phyloP scores from a whole-genome alignment of 2,888 invertebrate genomes.

The Hedychridium roseum region DNA sequence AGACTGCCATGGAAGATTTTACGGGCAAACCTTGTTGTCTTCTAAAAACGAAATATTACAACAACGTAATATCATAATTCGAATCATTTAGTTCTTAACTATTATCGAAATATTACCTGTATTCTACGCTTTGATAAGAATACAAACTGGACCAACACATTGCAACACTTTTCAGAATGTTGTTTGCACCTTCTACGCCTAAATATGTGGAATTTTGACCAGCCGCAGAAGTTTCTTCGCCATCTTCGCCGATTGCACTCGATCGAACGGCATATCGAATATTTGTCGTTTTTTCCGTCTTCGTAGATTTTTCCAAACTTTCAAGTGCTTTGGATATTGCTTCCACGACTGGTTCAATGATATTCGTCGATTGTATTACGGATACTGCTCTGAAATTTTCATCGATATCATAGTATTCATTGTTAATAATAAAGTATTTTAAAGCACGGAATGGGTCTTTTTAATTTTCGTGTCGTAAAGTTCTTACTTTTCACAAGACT shows the following conservation, averaged over 20 bases:
- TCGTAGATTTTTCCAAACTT: conserved; percentile 26
- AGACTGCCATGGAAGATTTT: conserved; percentile 77
- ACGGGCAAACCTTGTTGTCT: conserved; percentile 80
- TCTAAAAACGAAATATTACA: conserved; percentile 21
- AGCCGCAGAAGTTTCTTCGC: conserved; percentile 80
- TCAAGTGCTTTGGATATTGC: conserved; percentile 53
- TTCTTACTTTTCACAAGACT: conserved; percentile 65
- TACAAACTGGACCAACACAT: conserved; percentile 87
- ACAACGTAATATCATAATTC: background rate
- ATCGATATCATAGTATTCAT: background rate
- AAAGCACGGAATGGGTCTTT: background rate
- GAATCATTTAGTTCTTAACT: background rate
- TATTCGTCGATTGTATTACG: conserved; percentile 59
- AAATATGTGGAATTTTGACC: conserved; percentile 85
- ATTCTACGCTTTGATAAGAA: conserved; percentile 78
- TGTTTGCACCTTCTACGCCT: conserved; percentile 69
- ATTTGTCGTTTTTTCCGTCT: background rate
- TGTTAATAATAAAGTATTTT: background rate
- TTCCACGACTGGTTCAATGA: conserved; percentile 60
- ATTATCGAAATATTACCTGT: conserved; percentile 68
- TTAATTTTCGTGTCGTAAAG: background rate
- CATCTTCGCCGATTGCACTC: conserved; percentile 80
- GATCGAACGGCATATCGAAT: conserved; percentile 74
- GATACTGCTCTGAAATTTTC: conserved; percentile 61
- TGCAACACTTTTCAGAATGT: conserved; percentile 69